These are phyloP conservation scores for Ridgeia piscesae DNA, from an alignment of 1,140 invertebrate species.

Conservation along the genomic window DNA sequence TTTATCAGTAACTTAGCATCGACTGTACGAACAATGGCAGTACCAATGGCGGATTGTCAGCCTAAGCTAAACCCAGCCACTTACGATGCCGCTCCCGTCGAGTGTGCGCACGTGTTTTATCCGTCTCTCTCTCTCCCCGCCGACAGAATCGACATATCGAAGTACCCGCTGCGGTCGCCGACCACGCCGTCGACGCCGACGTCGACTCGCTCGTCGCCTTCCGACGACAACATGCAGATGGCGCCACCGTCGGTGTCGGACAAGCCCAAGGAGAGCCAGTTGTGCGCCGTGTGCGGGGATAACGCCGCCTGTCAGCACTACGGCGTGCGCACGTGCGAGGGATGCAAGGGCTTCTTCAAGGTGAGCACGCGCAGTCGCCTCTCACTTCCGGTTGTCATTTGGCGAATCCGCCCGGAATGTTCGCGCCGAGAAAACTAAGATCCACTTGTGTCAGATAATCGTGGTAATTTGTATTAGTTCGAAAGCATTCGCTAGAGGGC, in stretches of 20 bases:
- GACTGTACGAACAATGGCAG: too few relatives aligned
- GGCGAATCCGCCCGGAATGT: too few relatives aligned
- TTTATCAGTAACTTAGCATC: too few relatives aligned
- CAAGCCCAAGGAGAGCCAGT: slow-evolving; percentile 59
- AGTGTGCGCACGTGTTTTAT: not conserved
- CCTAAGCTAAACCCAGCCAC: too few relatives aligned
- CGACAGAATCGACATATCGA: slow-evolving; percentile 48
- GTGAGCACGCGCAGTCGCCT: slow-evolving; percentile 42
- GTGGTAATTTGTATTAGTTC: too few relatives aligned
- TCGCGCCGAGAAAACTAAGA: too few relatives aligned
- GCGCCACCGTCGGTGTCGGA: slow-evolving; percentile 35
- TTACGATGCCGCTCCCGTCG: not conserved
- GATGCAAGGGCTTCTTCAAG: slow-evolving; percentile 84
- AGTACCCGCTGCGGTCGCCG: slow-evolving; percentile 52
- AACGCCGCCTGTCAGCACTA: slow-evolving; percentile 98
- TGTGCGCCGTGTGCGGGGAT: slow-evolving; percentile 98
- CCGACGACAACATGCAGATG: slow-evolving; percentile 57
- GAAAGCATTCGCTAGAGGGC: too few relatives aligned
- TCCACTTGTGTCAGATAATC: too few relatives aligned
- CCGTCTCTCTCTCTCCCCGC: not conserved
- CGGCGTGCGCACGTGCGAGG: slow-evolving; percentile 92
- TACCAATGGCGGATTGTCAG: too few relatives aligned
- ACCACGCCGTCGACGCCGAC: slow-evolving; percentile 52
- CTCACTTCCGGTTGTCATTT: too few relatives aligned
- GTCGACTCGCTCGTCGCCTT: slow-evolving; percentile 51